A percentile compares a stretch with the other conserved stretches of the same genome.
Conservation (phyloP, 2,113 vertebrate genomes). For the Rhadina sibilatrix region DNA sequence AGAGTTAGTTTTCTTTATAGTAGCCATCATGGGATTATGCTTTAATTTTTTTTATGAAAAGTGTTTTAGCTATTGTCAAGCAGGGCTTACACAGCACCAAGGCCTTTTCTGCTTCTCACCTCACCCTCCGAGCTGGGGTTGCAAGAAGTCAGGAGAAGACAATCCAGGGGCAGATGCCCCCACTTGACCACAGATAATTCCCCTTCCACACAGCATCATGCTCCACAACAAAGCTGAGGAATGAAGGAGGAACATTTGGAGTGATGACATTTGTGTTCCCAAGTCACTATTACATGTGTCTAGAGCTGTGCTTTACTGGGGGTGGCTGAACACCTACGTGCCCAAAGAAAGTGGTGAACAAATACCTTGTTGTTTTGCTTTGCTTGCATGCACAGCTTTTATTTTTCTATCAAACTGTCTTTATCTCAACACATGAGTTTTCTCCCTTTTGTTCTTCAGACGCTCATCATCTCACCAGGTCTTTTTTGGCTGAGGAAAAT, state of each 20-base stretch:
- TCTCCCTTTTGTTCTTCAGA: background rate
- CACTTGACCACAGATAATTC: background rate
- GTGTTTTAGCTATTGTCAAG: background rate
- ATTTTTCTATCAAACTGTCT: background rate
- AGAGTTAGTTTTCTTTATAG: background rate
- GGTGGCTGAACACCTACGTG: background rate
- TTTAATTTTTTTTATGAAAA: background rate
- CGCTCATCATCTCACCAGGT: background rate
- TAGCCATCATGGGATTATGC: background rate
- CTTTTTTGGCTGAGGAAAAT: background rate
- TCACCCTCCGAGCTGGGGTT: background rate
- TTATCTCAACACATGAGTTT: background rate
- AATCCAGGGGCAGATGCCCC: background rate
- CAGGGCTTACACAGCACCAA: background rate
- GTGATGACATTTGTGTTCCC: background rate
- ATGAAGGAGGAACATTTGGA: background rate
- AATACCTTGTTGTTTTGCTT: background rate
- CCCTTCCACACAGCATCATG: accelerated
- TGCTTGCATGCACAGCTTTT: background rate
- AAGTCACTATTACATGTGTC: background rate
- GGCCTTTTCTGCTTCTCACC: background rate
- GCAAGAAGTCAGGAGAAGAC: background rate
- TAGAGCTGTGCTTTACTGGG: background rate
- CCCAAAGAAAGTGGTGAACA: accelerated
- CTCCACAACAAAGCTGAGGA: background rate